Conservation (phyloP, 35 echinoderm and acorn worm genomes). For the Stichopus chloronotus region DNA sequence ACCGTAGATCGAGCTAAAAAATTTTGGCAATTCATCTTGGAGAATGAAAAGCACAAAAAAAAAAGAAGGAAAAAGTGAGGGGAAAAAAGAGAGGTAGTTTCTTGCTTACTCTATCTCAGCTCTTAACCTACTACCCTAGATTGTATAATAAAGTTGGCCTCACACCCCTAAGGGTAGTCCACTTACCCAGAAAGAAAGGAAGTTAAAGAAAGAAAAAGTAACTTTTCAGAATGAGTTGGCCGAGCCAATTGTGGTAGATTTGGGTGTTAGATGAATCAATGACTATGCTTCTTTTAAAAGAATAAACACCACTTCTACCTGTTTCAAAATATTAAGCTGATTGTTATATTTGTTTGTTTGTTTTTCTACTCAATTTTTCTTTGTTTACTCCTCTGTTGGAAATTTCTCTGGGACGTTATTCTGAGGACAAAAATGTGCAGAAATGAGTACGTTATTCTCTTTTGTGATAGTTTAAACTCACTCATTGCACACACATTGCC, state of each 20-base stretch:
- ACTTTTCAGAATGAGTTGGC: neutral
- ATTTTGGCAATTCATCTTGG: neutral
- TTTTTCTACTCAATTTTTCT: too few relatives aligned
- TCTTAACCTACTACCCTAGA: conserved; percentile 11
- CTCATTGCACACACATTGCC: too few relatives aligned
- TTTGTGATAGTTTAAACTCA: too few relatives aligned
- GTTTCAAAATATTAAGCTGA: too few relatives aligned
- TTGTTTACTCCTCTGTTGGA: too few relatives aligned
- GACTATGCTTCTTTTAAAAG: neutral
- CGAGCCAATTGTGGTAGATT: conserved; percentile 6
- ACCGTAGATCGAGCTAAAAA: neutral
- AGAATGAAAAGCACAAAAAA: neutral
- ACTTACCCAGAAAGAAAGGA: conserved; percentile 12
- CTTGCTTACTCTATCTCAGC: neutral
- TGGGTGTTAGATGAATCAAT: neutral
- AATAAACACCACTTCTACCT: neutral
- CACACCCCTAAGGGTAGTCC: conserved; percentile 7
- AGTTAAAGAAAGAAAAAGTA: neutral
- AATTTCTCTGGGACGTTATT: too few relatives aligned
- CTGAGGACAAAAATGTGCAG: too few relatives aligned
- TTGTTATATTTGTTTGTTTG: too few relatives aligned
- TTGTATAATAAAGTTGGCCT: conserved; percentile 25
- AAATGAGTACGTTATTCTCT: too few relatives aligned
- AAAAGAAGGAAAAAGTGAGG: neutral
- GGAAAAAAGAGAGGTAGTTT: neutral